phyloP scores from a whole-genome alignment of 2,113 vertebrate species.

The Cariama cristata region DNA sequence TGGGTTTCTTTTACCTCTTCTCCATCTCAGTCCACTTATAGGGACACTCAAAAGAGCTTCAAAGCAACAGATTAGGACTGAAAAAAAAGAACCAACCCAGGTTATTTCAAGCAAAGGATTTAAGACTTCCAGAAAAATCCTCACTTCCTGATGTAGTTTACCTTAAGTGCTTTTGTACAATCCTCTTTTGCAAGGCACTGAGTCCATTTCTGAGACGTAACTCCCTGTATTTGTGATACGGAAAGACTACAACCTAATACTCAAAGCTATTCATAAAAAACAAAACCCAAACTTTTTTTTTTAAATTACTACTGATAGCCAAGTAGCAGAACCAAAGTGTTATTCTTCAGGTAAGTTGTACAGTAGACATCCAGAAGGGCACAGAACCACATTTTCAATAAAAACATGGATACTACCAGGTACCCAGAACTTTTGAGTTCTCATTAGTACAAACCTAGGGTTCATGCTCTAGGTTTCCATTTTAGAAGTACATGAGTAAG shows the following conservation, averaged over 20 bases:
- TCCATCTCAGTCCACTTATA: background rate
- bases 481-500: background rate
- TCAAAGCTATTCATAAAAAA: background rate
- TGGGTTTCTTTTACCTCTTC: background rate
- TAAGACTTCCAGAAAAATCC: background rate
- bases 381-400: background rate
- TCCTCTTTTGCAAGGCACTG: accelerated
- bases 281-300: background rate
- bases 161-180: background rate
- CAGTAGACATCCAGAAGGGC: background rate
- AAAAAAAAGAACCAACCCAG: background rate
- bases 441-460: background rate
- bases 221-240: background rate
- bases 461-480: background rate
- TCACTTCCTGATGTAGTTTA: background rate
- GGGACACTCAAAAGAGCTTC: background rate
- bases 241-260: background rate
- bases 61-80: background rate
- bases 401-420: background rate
- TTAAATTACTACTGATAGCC: background rate
- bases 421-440: background rate
- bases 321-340: background rate
- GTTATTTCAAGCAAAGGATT: background rate
- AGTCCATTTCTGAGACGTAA: background rate
- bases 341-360: background rate